Evolutionary conservation across 2,888 invertebrate species (phyloP).

Genomic region (Gari tellinella): DNA sequence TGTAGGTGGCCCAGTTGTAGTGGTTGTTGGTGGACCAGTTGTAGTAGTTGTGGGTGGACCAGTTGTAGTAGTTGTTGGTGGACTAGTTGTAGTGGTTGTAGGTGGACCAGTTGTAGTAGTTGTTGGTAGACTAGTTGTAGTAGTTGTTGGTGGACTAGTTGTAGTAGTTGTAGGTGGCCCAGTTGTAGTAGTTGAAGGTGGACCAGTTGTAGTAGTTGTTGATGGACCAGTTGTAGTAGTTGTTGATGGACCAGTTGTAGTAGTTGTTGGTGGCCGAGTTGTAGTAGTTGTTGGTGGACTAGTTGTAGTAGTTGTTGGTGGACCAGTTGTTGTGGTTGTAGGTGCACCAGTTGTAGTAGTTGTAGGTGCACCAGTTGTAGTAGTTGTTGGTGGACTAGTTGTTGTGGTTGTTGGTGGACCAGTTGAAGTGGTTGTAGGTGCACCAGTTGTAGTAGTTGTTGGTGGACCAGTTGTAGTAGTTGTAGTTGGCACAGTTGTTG

Average conservation of each 20-base stretch:
- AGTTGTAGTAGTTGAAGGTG: conserved; percentile 10
- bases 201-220: not conserved
- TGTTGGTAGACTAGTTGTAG: not conserved
- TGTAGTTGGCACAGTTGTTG: conserved; percentile 2
- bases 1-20: not conserved
- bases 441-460: not conserved
- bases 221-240: not conserved
- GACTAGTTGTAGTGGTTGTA: not conserved
- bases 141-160: not conserved
- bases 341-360: not conserved
- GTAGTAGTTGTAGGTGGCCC: too few relatives aligned
- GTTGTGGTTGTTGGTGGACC: not conserved
- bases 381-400: not conserved
- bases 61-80: not conserved
- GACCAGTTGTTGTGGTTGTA: not conserved
- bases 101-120: not conserved
- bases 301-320: not conserved
- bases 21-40: not conserved
- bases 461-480: not conserved
- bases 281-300: not conserved
- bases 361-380: not conserved
- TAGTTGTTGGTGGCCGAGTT: not conserved
- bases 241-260: not conserved
- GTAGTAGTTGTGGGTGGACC: not conserved
- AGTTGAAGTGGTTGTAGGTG: not conserved